Evolutionary conservation across 2,888 invertebrate species (phyloP), one percentile per base, ranked within the genome.

Genomic region (Thymelicus acteon): DNA sequence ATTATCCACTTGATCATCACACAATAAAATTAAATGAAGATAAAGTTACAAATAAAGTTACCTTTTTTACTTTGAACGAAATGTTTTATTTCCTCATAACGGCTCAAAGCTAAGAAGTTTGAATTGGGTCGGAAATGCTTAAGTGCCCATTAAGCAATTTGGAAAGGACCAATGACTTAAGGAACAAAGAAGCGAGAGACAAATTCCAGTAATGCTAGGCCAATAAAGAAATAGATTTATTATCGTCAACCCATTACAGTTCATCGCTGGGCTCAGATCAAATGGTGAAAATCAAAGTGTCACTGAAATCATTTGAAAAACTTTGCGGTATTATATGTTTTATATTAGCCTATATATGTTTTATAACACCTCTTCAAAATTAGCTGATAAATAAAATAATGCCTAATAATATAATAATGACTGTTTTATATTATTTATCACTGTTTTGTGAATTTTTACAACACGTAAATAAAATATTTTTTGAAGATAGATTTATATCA

Each of bases 141-240:
- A 68, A 68, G 47, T 68, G 68, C 44, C 31, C 68, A 62, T 62
- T 54, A 62, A 68, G 68, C 44, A 54, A 62, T 68, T 62, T 54
- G 67, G 39, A 39, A 60, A 12, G 61, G 47, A 57, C 31, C 61
- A 67, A 48, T 15, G 66, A 60, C 15, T 24, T 44, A 66, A 49
- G 8, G 67, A 67, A 67, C 66, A 67, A 67, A 67, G 60, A 54
- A 54, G 49, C 48, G 60, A 40, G 49, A 19, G 49, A 67, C 66
- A 60, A 39, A 67, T 67, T 60, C 49, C 24, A 60, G 47, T 47
- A 37, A 54, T 12, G 40, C 31, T 40, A 60, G 60, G 15, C 60
- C 48, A 67, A 67, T 67, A 60, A 67, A 60, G 40, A 60, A 60
- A 54, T 54, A 24, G 67, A 67, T 67, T 67, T 60, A 58, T 39